These are phyloP conservation scores for Stictocephala bisonia DNA, from an alignment of 2,888 invertebrate genomes.

Conservation along the genomic window DNA sequence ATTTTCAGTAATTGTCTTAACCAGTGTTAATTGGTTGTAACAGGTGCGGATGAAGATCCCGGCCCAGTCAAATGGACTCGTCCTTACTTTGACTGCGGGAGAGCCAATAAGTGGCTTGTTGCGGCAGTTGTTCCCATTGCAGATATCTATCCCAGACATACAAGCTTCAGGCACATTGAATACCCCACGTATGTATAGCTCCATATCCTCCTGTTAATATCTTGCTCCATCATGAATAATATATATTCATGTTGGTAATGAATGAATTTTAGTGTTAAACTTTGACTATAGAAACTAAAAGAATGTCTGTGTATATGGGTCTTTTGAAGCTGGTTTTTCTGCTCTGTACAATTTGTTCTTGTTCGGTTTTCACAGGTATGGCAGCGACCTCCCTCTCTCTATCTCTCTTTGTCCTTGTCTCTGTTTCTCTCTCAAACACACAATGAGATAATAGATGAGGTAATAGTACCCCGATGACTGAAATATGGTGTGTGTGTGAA, in stretches of 20 bases:
- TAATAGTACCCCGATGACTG: no score
- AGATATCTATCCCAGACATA: constrained; percentile 94
- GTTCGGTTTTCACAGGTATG: no score
- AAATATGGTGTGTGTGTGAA: no score
- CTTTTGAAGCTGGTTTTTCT: no score
- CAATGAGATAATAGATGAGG: no score
- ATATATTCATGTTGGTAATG: constrained; percentile 45
- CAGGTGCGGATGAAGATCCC: constrained; percentile 85
- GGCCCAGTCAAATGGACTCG: constrained; percentile 95
- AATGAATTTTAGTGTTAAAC: background rate
- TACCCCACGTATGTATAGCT: constrained; percentile 84
- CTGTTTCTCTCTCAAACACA: no score
- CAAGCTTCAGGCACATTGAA: constrained; percentile 92
- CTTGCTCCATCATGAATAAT: background rate
- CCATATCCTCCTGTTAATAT: no score
- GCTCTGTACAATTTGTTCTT: no score
- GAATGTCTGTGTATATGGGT: no score
- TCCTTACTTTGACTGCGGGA: constrained; percentile 96
- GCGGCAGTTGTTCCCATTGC: constrained; percentile 94
- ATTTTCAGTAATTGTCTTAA: no score
- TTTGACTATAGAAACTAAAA: background rate
- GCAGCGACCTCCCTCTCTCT: no score
- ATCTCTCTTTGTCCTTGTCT: no score
- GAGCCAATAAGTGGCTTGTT: constrained; percentile 96
- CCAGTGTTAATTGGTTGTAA: constrained; percentile 33